Evolutionary conservation across 2,888 invertebrate genomes (phyloP).

Genomic region (Agrenia bidenticulata): DNA sequence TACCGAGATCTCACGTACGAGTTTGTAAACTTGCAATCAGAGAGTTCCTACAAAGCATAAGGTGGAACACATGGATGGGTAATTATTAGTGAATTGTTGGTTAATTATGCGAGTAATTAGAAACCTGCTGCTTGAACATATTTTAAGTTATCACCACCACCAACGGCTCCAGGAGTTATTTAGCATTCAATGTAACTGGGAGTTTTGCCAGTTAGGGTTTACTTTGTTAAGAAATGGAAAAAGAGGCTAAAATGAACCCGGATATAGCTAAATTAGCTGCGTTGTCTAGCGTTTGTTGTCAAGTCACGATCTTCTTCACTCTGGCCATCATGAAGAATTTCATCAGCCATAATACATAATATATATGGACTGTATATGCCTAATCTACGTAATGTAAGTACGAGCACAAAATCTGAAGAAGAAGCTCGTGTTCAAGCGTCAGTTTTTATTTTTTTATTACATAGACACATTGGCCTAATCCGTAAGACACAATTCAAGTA

Average conservation of each 20-base stretch:
- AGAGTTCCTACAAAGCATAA: no score
- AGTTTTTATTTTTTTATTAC: background rate
- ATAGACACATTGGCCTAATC: conserved; percentile 8
- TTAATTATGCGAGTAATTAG: no score
- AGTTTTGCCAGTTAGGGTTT: background rate
- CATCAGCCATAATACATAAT: conserved; percentile 1
- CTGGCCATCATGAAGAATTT: conserved; percentile 12
- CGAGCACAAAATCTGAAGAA: background rate
- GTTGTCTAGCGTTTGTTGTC: conserved; percentile 42
- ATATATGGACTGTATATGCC: no score
- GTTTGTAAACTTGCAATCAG: no score
- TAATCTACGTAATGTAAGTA: background rate
- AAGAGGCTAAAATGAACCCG: conserved; percentile 16
- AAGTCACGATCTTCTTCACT: conserved; percentile 51
- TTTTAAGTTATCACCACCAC: no score
- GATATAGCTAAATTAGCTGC: conserved; percentile 22
- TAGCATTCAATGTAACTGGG: no score
- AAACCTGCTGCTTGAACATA: no score
- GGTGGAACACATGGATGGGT: no score
- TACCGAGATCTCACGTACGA: no score
- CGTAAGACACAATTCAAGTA: conserved; percentile 2
- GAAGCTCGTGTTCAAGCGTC: conserved; percentile 1
- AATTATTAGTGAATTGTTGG: no score
- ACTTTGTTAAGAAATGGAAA: background rate
- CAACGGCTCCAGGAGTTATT: no score